A percentile compares a stretch with the other conserved stretches of the same genome.
These are phyloP conservation scores for Hofmannophila pseudospretella DNA, from an alignment of 2,888 invertebrate genomes.

Conservation along the genomic window DNA sequence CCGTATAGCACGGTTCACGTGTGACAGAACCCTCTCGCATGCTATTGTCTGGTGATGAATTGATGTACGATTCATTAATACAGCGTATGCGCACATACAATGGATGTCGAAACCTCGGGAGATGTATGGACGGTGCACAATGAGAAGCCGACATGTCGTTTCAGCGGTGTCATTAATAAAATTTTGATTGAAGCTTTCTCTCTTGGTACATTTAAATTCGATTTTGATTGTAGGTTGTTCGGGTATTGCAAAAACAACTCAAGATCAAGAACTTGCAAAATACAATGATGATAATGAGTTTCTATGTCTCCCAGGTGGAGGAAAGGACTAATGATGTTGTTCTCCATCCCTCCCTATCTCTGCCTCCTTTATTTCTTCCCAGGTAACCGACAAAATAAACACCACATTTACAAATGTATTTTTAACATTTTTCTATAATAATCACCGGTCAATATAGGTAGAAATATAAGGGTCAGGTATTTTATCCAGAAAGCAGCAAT, in stretches of 20 bases:
- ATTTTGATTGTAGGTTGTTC: neutral
- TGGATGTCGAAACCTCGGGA: slow-evolving; percentile 35
- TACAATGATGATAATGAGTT: neutral
- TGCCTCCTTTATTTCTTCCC: too few relatives aligned
- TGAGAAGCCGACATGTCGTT: slow-evolving; percentile 5
- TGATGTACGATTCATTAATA: slow-evolving; percentile 37
- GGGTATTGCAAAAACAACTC: neutral
- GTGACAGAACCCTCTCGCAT: slow-evolving; percentile 37
- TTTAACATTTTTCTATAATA: too few relatives aligned
- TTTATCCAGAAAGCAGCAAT: too few relatives aligned
- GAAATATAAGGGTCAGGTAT: too few relatives aligned
- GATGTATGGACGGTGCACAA: slow-evolving; percentile 16
- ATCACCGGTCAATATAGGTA: too few relatives aligned
- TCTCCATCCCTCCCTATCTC: too few relatives aligned
- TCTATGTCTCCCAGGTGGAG: too few relatives aligned
- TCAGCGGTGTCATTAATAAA: slow-evolving; percentile 20
- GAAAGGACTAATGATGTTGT: too few relatives aligned
- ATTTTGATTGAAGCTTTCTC: slow-evolving; percentile 22
- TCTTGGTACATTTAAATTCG: neutral
- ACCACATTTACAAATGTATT: too few relatives aligned
- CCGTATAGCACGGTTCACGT: slow-evolving; percentile 22
- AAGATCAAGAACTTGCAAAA: neutral
- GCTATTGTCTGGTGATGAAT: slow-evolving; percentile 39
- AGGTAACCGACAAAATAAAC: too few relatives aligned
- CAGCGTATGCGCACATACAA: slow-evolving; percentile 24